Conservation (phyloP, 1,140 invertebrate species). For the Hypsibius dujardini region DNA sequence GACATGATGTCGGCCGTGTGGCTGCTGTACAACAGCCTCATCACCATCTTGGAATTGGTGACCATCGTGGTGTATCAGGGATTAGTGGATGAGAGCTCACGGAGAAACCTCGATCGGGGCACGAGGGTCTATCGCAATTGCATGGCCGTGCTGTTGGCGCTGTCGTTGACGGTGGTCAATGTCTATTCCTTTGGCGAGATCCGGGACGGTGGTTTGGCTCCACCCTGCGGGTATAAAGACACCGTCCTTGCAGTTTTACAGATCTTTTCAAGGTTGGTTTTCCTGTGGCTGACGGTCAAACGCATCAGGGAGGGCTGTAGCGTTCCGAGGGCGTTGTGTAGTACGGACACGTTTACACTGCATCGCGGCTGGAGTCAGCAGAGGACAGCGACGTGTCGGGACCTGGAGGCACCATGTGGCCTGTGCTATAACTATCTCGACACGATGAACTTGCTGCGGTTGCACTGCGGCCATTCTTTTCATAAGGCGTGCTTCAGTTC, state of each 20-base stretch:
- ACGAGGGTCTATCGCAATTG: constrained; percentile 5
- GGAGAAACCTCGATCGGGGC: neutral
- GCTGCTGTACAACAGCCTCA: neutral
- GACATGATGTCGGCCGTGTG: neutral
- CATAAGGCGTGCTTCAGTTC: neutral
- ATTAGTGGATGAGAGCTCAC: neutral
- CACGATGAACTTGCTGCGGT: neutral
- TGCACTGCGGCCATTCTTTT: constrained; percentile 1
- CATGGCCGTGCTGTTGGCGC: neutral
- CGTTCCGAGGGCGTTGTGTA: neutral
- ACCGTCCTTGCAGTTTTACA: neutral
- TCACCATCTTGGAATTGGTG: neutral
- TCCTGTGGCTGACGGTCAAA: neutral
- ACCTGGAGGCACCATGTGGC: neutral
- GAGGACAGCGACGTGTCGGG: neutral
- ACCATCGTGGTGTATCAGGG: constrained; percentile 1
- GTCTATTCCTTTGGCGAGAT: neutral
- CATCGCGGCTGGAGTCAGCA: neutral
- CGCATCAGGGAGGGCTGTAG: neutral
- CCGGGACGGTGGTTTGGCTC: neutral
- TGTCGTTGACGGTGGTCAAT: neutral
- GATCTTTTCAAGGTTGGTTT: neutral
- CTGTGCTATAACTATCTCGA: neutral
- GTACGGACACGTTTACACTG: neutral
- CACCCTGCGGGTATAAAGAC: neutral